Conservation (phyloP, 2,113 vertebrate species). For the Percina caprodes region DNA sequence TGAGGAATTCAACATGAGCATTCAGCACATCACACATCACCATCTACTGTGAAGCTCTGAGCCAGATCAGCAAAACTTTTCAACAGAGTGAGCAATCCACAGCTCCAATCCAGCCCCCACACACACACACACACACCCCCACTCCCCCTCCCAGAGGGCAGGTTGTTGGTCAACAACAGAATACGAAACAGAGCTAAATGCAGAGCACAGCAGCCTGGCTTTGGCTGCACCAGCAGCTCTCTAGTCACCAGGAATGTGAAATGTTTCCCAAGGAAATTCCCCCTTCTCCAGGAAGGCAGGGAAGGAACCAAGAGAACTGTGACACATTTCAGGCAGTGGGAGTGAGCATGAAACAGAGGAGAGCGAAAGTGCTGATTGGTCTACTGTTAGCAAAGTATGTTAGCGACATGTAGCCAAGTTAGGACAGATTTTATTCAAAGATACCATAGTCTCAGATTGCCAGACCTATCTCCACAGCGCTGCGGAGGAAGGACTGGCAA, state of each 20-base stretch:
- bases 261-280: conserved; percentile 79
- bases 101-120: not conserved
- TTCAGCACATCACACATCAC: conserved; percentile 41
- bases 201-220: conserved; percentile 16
- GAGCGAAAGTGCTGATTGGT: conserved; percentile 58
- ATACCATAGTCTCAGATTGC: not conserved
- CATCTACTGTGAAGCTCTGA: conserved; percentile 20
- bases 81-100: conserved; percentile 35
- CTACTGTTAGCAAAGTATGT: conserved; percentile 45
- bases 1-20: conserved; percentile 59
- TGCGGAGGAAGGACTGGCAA: too few species aligned
- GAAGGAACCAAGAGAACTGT: conserved; percentile 74
- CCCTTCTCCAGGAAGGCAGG: conserved; percentile 72
- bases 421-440: not conserved
- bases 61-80: conserved; percentile 63
- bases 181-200: conserved; percentile 13
- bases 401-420: conserved; percentile 29
- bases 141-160: conserved; percentile 16
- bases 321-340: conserved; percentile 71
- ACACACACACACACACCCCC: not conserved
- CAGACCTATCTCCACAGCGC: too few species aligned
- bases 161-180: conserved; percentile 68
- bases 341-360: conserved; percentile 43
- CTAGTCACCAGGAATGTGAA: conserved; percentile 73
- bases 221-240: conserved; percentile 45